Evolutionary conservation across 1,140 invertebrate species (phyloP).

Genomic region (Drosophila lacertosa): DNA sequence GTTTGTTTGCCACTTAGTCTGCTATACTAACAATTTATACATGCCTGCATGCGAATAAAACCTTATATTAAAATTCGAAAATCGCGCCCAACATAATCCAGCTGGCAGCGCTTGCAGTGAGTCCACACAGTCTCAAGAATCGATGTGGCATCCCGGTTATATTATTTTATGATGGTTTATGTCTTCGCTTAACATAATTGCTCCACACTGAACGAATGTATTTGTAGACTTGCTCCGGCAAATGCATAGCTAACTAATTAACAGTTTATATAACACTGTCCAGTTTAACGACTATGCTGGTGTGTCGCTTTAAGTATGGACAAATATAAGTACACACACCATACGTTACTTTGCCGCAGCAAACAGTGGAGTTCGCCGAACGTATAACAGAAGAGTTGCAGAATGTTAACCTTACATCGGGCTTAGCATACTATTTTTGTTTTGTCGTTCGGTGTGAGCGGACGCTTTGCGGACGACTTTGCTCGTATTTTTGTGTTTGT

Average conservation of each 20-base stretch:
- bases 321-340: neutral
- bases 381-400: constrained; percentile 14
- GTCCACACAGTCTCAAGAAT: neutral
- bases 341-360: constrained; percentile 10
- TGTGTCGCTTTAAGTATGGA: neutral
- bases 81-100: neutral
- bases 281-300: neutral
- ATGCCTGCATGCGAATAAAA: constrained; percentile 5
- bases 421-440: constrained; percentile 1
- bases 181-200: constrained; percentile 9
- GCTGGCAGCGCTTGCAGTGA: neutral
- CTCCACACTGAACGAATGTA: neutral
- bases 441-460: constrained; percentile 1
- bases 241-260: neutral
- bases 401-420: constrained; percentile 10
- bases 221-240: too few species aligned
- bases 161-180: neutral
- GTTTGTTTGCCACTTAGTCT: constrained; percentile 60
- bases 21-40: constrained; percentile 40
- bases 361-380: constrained; percentile 5
- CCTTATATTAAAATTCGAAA: constrained; percentile 1
- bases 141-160: neutral
- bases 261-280: constrained; percentile 2
- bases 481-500: constrained; percentile 11
- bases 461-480: constrained; percentile 5